Base-by-base conservation (phyloP, 2,888 invertebrate species). In the Hydroisotoma schaefferi region DNA sequence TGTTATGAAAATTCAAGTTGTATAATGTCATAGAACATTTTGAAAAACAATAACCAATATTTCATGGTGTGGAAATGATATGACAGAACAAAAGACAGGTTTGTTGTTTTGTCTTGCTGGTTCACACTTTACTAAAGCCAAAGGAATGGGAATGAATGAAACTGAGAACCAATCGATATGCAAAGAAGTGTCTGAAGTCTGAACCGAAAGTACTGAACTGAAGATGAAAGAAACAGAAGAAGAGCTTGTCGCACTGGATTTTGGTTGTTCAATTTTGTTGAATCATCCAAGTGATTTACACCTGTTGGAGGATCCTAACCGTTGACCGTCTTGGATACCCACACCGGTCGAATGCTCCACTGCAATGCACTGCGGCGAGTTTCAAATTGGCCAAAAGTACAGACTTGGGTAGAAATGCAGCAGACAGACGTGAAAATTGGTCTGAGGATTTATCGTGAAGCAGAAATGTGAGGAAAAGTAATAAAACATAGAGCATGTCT, bases 11-110 rank as follows among this genome's bases (percentile, higher is more conserved):
- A n/a, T n/a, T n/a, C 20, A 40, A 18, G 40, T 40, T 15, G 40
- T 40, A 40, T 18, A 40, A 40, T 40, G 40, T 40, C 40, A 40
- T 40, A 40, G n/a, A 40, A 27, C 26, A 46, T 46, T 27, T 49
- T 52, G 20, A 33, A 37, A 52, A 52, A 52, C 51, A 52, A 52
- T 52, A 37, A 33, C 33, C 51, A 37, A 52, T 52, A 52, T 52
- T 52, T 52, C 51, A 52, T 52, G 22, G 15, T 33, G 37, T 28
- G 37, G 37, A 52, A 52, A 23, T 29, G 51, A 37, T 52, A 37
- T 52, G 51, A 52, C 33, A 37, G 37, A 15, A 52, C 51, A 52
- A 52, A 52, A 37, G 51, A 29, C 37, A 37, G 51, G 22, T 52
- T 46, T 49, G 28, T 49, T 26, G 10, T 25, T 8, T 27, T 3